Evolutionary conservation across 2,797 vertebrate genomes (phyloP), one percentile per base, ranked within the genome.

Genomic region (Acipenser oxyrinchus): DNA sequence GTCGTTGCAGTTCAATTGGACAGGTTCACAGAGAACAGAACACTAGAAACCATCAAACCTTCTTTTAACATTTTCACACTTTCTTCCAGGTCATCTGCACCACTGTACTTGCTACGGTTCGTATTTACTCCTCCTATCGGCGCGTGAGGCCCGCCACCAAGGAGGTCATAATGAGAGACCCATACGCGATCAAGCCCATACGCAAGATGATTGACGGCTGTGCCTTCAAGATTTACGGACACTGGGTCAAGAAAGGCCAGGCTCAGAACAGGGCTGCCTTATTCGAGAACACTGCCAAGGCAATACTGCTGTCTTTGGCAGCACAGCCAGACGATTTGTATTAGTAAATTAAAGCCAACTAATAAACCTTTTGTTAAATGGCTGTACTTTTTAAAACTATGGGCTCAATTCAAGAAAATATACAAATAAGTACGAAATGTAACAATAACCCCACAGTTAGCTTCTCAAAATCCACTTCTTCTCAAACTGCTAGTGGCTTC

Each of bases 201-300:
- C 93, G 96, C 65, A 95, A 94, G 75, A 85, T 99, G 76, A 96
- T 99, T 0, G 97, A 99, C 0, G 95, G 91, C 62, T 97, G 92
- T 0, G 96, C 97, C 1, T 99, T 99, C 86, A 91, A 95, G 72
- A 94, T 97, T 76, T 99, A 99, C 0, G 94, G 94, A 73, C 97
- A 99, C 86, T 99, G 96, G 96, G 96, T 99, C 69, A 99, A 99
- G 88, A 99, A 99, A 70, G 96, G 97, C 11, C 94, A 97, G 76
- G 88, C 93, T 0, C 97, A 99, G 88, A 97, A 99, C 88, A 87
- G 97, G 76, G 97, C 97, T 0, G 97, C 95, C 8, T 90, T 98
- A 70, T 99, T 99, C 0, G 96, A 99, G 87, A 98, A 99, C 90
- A 96, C 92, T 10, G 93, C 96, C 63, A 99, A 99, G 75, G 88